phyloP scores from a whole-genome alignment of 2,888 invertebrate species.

The Sphinx pinastri region DNA sequence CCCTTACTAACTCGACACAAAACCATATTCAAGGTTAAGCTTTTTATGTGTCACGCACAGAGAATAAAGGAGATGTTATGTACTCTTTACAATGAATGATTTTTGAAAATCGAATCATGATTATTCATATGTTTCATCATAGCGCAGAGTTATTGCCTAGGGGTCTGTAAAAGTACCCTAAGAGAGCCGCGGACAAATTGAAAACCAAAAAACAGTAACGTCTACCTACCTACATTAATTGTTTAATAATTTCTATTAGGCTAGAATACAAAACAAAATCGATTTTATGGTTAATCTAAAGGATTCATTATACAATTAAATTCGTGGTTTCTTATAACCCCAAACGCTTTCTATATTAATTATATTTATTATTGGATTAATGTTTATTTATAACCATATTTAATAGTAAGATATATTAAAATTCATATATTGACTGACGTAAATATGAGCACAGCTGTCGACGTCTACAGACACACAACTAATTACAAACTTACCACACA shows the following conservation, averaged over 20 bases:
- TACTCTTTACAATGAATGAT: no score
- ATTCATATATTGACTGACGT: constrained; percentile 1
- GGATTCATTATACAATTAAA: neutral
- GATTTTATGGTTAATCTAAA: neutral
- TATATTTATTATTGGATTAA: neutral
- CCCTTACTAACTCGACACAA: constrained; percentile 5
- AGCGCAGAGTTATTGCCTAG: no score
- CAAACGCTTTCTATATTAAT: neutral
- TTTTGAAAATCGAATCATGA: no score
- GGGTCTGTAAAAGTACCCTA: no score
- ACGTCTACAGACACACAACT: constrained; percentile 6
- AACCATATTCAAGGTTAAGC: constrained; percentile 1
- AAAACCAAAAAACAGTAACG: no score
- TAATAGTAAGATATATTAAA: neutral
- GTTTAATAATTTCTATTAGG: no score
- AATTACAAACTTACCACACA: constrained; percentile 18
- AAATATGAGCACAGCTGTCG: constrained; percentile 7
- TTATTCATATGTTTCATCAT: no score
- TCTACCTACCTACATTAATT: no score
- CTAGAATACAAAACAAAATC: neutral
- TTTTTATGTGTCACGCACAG: constrained; percentile 3
- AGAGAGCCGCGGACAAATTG: no score
- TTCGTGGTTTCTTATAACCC: neutral
- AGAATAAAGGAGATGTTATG: neutral
- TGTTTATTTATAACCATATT: neutral